A percentile compares a stretch with the other conserved stretches of the same genome.
Evolutionary conservation across 2,888 invertebrate species (phyloP).

Genomic region (Eupelmus urozonus): DNA sequence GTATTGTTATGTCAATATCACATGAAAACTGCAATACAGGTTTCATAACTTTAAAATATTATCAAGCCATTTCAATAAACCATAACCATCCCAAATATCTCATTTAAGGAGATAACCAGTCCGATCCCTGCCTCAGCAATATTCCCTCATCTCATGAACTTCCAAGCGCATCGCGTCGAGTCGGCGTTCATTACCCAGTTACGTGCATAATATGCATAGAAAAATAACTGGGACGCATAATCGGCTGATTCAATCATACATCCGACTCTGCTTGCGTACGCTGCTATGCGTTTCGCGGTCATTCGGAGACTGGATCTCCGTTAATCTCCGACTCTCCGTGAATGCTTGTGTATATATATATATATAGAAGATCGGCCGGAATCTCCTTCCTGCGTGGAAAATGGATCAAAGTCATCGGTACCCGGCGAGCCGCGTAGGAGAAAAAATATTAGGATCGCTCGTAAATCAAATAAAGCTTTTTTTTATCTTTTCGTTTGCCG

Average conservation of each 20-base stretch:
- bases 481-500: no score
- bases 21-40: no score
- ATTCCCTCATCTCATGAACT: neutral
- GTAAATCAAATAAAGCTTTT: conserved; percentile 7
- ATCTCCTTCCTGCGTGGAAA: conserved; percentile 34
- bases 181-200: neutral
- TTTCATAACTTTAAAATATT: no score
- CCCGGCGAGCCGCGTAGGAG: neutral
- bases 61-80: no score
- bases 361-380: no score
- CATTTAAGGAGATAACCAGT: no score
- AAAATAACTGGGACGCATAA: conserved; percentile 52
- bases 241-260: conserved; percentile 41
- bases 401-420: conserved; percentile 17
- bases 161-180: neutral
- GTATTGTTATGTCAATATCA: no score
- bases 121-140: no score
- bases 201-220: conserved; percentile 20
- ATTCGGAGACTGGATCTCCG: conserved; percentile 18
- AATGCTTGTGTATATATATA: neutral
- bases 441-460: neutral
- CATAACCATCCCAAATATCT: no score
- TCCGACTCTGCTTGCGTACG: neutral
- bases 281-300: conserved; percentile 9
- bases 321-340: conserved; percentile 15